Percentiles rank a stretch among this genome's conserved stretches.
Conservation (phyloP, 1,140 invertebrate species). For the Thalassaphorura encarpata region DNA sequence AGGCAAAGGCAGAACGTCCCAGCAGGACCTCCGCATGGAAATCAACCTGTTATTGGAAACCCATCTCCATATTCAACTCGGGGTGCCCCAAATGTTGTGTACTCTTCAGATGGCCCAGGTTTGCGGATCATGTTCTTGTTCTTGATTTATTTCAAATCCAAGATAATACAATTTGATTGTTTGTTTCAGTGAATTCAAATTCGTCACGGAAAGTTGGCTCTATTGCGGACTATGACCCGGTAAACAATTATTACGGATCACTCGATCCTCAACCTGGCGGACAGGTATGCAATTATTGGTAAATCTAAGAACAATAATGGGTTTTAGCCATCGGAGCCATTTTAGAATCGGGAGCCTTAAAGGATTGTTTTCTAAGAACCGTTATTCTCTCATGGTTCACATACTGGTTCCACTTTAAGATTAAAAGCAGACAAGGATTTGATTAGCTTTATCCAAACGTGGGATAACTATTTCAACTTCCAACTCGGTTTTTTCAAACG, state of each 20-base stretch:
- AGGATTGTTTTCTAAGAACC: too few relatives aligned
- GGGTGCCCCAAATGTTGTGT: slow-evolving; percentile 58
- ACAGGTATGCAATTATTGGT: too few relatives aligned
- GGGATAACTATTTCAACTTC: too few relatives aligned
- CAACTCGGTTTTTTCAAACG: too few relatives aligned
- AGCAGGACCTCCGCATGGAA: slow-evolving; percentile 19
- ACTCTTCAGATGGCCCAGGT: slow-evolving; percentile 54
- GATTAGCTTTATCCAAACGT: too few relatives aligned
- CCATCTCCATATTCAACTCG: slow-evolving; percentile 22
- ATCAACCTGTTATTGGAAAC: slow-evolving; percentile 11
- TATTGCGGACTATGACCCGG: slow-evolving; percentile 88
- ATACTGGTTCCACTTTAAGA: too few relatives aligned
- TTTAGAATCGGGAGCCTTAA: too few relatives aligned
- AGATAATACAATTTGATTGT: slow-evolving; percentile 6
- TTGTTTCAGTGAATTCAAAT: slow-evolving; percentile 48
- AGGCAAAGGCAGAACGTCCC: slow-evolving; percentile 5
- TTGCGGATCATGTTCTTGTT: background rate
- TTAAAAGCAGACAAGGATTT: too few relatives aligned
- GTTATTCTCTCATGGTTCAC: too few relatives aligned
- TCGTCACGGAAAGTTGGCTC: slow-evolving; percentile 70
- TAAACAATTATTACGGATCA: slow-evolving; percentile 81
- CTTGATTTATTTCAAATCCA: too few relatives aligned
- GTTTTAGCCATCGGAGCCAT: too few relatives aligned
- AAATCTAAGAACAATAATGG: too few relatives aligned
- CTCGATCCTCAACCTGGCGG: slow-evolving; percentile 38